A percentile compares a stretch with the other conserved stretches of the same genome.
Conservation (phyloP, 2,113 vertebrate genomes). For the Centropus bengalensis region DNA sequence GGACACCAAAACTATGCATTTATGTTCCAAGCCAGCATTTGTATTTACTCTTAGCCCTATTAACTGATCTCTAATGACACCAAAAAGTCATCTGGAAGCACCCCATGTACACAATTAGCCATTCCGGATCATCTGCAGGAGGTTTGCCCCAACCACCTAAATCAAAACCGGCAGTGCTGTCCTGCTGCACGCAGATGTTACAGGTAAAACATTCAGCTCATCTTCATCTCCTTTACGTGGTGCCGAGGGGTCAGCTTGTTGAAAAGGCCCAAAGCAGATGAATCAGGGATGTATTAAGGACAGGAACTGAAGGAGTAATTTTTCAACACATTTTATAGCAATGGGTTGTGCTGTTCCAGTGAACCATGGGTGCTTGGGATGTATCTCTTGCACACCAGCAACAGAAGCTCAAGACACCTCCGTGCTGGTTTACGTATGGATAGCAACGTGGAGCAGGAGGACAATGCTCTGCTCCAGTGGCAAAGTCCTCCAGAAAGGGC, state of each 20-base stretch:
- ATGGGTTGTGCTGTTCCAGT: neutral
- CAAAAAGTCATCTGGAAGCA: neutral
- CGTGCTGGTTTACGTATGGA: neutral
- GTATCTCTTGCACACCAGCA: neutral
- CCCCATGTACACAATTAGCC: accelerated
- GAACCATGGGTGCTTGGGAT: neutral
- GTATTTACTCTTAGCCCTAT: neutral
- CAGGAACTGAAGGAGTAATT: neutral
- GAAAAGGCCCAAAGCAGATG: neutral
- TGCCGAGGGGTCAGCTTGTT: neutral
- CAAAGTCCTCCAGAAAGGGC: neutral
- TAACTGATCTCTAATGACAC: neutral
- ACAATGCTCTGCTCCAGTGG: neutral
- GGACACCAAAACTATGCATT: neutral
- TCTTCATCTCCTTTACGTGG: neutral
- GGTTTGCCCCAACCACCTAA: neutral
- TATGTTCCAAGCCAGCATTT: neutral
- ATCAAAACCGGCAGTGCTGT: neutral
- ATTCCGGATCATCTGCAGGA: neutral
- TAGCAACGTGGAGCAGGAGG: neutral
- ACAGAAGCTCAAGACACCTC: neutral
- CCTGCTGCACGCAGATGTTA: neutral
- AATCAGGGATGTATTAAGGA: neutral
- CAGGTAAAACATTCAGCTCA: neutral
- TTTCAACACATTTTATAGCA: neutral